Base-by-base conservation (phyloP, 37 sponge, comb jelly and placozoan genomes). In the Eunapius fragilis region DNA sequence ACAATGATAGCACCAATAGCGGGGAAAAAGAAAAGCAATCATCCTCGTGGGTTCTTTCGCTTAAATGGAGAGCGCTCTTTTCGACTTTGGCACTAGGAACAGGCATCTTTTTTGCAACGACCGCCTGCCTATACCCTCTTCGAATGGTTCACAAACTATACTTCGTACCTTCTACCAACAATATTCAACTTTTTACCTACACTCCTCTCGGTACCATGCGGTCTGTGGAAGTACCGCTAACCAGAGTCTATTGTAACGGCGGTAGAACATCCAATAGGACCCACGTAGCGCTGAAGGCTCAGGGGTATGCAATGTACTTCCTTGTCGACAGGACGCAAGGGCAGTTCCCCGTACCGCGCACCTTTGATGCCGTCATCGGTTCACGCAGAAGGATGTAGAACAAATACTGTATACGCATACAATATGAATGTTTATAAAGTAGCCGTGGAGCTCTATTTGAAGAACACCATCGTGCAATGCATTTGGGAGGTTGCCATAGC, bases 101-200 rank as follows among this genome's bases (percentile, higher is more conserved):
- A 47, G 93, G 93, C 3, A 36, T 73, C 24, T 68, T 89, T 41
- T 92, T 92, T 77, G 79, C 89, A 25, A 27, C 45, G 41, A 83
- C 79, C 6, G 93, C 89, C 30, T 85, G 67, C 83, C 89, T 92
- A 82, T 86, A 88, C 71, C 81, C 90, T 0, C 69, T 81, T 67
- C 67, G 93, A 47, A 67, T 81, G 69, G 93, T 92, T n/a, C 72
- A 67, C 31, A 73, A 33, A 81, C 76, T 92, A 19, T 82, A 81
- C 73, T 9, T 89, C 2, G 19, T 75, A 14, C 25, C 35, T 7
- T 26, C 72, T 30, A 37, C 10, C 19, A 73, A 74, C 30, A 33
- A 33, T 17, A 49, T 85, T 22, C 31, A 70, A 34, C n/a, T 90
- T 33, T 48, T 74, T 25, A 90, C 90, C 23, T 80, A 41, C 68